phyloP scores from a whole-genome alignment of 1,140 invertebrate genomes.

The Pachypsylla venusta region DNA sequence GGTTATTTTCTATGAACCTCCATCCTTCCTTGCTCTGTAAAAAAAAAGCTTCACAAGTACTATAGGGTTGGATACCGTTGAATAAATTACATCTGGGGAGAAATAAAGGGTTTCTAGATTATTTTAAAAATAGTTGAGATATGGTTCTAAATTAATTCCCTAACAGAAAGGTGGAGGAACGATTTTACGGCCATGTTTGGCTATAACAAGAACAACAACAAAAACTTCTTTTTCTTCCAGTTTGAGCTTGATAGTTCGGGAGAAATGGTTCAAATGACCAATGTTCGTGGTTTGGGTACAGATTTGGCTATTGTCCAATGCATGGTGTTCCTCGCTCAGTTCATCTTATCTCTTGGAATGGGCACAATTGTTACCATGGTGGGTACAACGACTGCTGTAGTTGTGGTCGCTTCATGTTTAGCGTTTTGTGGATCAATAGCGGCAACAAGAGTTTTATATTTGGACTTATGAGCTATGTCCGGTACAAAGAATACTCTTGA shows the following conservation, averaged over 20 bases:
- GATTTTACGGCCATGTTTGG: too few species aligned
- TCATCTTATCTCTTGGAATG: slow-evolving; percentile 70
- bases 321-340: slow-evolving; percentile 91
- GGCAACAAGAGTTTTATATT: slow-evolving; percentile 74
- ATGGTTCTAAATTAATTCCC: too few species aligned
- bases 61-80: too few species aligned
- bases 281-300: slow-evolving; percentile 73
- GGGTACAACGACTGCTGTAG: slow-evolving; percentile 76
- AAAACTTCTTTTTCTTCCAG: slow-evolving; percentile 31
- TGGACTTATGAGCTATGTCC: slow-evolving; percentile 58
- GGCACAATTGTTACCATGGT: slow-evolving; percentile 63
- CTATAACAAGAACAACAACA: too few species aligned
- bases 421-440: slow-evolving; percentile 67
- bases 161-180: too few species aligned
- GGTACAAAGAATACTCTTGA: too few species aligned
- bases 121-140: too few species aligned
- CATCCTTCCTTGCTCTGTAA: too few species aligned
- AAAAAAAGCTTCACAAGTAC: too few species aligned
- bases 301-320: slow-evolving; percentile 85
- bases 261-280: slow-evolving; percentile 32
- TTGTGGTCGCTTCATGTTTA: slow-evolving; percentile 60
- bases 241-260: slow-evolving; percentile 44
- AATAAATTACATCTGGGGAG: too few species aligned
- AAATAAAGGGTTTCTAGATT: too few species aligned
- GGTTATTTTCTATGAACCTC: too few species aligned